Evolutionary conservation across 1,140 invertebrate species (phyloP).

Genomic region (Drosophila arawakana): DNA sequence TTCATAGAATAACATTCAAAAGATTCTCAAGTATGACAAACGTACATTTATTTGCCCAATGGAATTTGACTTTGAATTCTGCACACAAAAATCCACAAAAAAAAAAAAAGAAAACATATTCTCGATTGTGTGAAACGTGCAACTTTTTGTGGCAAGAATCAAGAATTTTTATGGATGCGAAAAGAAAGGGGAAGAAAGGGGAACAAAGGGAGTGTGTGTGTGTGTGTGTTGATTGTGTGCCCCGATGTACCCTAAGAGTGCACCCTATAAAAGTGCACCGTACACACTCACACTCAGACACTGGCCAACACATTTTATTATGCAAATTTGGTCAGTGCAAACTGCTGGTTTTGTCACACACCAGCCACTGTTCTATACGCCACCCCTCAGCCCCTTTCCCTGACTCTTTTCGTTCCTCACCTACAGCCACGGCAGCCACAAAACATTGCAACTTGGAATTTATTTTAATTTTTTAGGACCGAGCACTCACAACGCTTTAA

Average conservation of each 20-base stretch:
- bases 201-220: background rate
- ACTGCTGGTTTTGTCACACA: slow-evolving; percentile 27
- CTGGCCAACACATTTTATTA: slow-evolving; percentile 45
- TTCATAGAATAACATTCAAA: slow-evolving; percentile 2
- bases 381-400: too few species aligned
- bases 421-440: background rate
- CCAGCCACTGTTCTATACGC: background rate
- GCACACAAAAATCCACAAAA: background rate
- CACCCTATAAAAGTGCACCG: slow-evolving; percentile 17
- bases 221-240: background rate
- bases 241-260: slow-evolving; percentile 9
- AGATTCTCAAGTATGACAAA: background rate
- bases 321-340: slow-evolving; percentile 41
- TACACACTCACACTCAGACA: background rate
- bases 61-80: slow-evolving; percentile 21
- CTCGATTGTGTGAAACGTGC: slow-evolving; percentile 10
- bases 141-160: slow-evolving; percentile 19
- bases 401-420: background rate
- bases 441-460: slow-evolving; percentile 48
- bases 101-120: background rate
- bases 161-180: slow-evolving; percentile 10
- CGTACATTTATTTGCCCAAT: background rate
- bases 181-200: background rate
- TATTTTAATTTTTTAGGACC: slow-evolving; percentile 53
- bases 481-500: slow-evolving; percentile 39